These are phyloP conservation scores for Hydractinia echinata DNA, from an alignment of 30 jellyfish, hydroid and myxozoan species.

Conservation along the genomic window DNA sequence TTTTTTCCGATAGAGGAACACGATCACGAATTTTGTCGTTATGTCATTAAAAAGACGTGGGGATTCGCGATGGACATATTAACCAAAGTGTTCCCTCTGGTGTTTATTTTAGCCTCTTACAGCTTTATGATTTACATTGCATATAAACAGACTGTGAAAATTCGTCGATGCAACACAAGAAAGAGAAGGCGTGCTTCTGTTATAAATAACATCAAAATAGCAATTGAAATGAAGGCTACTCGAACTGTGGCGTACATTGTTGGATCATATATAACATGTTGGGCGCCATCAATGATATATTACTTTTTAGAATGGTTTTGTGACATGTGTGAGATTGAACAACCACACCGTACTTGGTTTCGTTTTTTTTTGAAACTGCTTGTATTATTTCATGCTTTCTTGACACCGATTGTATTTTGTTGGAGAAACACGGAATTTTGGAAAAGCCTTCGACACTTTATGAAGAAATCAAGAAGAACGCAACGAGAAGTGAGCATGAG, in stretches of 20 bases:
- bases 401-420: slow-evolving; percentile 67
- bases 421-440: slow-evolving; percentile 62
- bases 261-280: slow-evolving; percentile 62
- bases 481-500: too few relatives aligned
- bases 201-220: slow-evolving; percentile 33
- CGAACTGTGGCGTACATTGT: slow-evolving; percentile 48
- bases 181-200: not conserved
- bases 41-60: slow-evolving; percentile 55
- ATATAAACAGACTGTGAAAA: slow-evolving; percentile 40
- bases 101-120: slow-evolving; percentile 46
- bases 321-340: slow-evolving; percentile 31
- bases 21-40: slow-evolving; percentile 42
- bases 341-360: slow-evolving; percentile 18
- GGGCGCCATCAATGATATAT: slow-evolving; percentile 65
- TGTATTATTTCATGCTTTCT: slow-evolving; percentile 51
- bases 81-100: slow-evolving; percentile 55
- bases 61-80: slow-evolving; percentile 58
- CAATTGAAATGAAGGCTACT: slow-evolving; percentile 62
- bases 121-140: slow-evolving; percentile 55
- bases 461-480: too few relatives aligned
- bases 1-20: slow-evolving; percentile 14
- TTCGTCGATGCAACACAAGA: not conserved
- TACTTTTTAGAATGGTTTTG: slow-evolving; percentile 66
- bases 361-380: slow-evolving; percentile 56
- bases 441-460: not conserved